Percentiles rank a stretch among this genome's conserved stretches.
Evolutionary conservation across 2,888 invertebrate genomes (phyloP).

Genomic region (Nasonovia ribisnigri): DNA sequence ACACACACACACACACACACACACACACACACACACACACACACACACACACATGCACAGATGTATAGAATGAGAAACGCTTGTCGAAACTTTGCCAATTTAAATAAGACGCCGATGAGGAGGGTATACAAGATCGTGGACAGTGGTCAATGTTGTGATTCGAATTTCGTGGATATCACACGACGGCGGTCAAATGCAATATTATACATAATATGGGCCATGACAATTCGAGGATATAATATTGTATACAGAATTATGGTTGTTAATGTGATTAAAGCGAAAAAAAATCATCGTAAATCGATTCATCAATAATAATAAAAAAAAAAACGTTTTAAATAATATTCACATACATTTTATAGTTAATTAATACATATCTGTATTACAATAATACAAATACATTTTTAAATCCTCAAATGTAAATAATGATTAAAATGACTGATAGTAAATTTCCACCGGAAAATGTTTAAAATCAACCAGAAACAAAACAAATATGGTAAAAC

Average conservation of each 20-base stretch:
- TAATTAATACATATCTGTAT: neutral
- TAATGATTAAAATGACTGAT: neutral
- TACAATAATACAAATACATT: neutral
- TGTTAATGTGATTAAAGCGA: neutral
- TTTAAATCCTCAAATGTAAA: neutral
- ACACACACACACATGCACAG: neutral
- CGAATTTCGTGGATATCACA: neutral
- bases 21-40: neutral
- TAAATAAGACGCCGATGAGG: slow-evolving; percentile 40
- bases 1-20: too few species aligned
- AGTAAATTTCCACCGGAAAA: neutral
- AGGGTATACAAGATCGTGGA: neutral
- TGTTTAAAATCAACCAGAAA: neutral
- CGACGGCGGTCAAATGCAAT: neutral
- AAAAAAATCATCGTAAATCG: neutral
- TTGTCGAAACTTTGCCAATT: slow-evolving; percentile 62
- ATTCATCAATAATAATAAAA: neutral
- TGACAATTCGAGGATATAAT: neutral
- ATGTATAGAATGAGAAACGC: slow-evolving; percentile 23
- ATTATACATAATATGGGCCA: neutral
- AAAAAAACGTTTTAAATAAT: neutral
- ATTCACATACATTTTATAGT: neutral
- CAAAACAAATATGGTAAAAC: neutral
- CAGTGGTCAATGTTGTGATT: slow-evolving; percentile 23
- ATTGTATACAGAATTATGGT: neutral